phyloP scores from a whole-genome alignment of 2,888 invertebrate genomes.

The Luperina testacea region DNA sequence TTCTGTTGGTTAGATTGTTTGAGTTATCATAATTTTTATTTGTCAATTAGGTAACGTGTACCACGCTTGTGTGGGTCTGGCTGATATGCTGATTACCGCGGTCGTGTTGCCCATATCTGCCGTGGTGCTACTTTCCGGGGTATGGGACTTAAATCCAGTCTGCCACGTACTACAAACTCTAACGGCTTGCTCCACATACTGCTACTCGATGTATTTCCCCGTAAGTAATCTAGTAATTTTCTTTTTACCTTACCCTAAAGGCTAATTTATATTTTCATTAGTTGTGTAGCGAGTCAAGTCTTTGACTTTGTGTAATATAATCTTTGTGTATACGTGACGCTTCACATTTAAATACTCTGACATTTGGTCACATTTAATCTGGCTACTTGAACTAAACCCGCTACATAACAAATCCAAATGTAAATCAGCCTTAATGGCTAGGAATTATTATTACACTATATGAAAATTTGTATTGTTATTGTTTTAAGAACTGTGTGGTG shows the following conservation, averaged over 20 bases:
- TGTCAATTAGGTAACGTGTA: conserved; percentile 91
- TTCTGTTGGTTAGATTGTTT: background rate
- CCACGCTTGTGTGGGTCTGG: conserved; percentile 93
- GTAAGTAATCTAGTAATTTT: conserved; percentile 76
- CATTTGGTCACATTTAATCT: background rate
- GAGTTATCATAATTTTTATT: conserved; percentile 1
- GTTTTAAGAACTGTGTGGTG: background rate
- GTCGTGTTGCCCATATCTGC: conserved; percentile 92
- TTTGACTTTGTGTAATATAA: too few species aligned
- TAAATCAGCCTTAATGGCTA: background rate
- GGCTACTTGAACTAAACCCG: background rate
- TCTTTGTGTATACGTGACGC: background rate
- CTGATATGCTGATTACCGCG: conserved; percentile 93
- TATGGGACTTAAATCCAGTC: conserved; percentile 89
- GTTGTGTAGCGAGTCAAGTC: background rate
- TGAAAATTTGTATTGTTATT: background rate
- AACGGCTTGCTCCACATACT: conserved; percentile 91
- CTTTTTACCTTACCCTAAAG: background rate
- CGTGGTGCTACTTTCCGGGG: conserved; percentile 92
- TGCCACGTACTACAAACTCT: conserved; percentile 92
- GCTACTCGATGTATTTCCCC: conserved; percentile 81
- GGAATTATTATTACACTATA: background rate
- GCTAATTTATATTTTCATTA: background rate
- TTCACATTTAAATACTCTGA: background rate
- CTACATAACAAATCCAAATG: background rate